Evolutionary conservation across 2,888 invertebrate genomes (phyloP), one percentile per base, ranked within the genome.

Genomic region (Sphaerophoria rueppellii): DNA sequence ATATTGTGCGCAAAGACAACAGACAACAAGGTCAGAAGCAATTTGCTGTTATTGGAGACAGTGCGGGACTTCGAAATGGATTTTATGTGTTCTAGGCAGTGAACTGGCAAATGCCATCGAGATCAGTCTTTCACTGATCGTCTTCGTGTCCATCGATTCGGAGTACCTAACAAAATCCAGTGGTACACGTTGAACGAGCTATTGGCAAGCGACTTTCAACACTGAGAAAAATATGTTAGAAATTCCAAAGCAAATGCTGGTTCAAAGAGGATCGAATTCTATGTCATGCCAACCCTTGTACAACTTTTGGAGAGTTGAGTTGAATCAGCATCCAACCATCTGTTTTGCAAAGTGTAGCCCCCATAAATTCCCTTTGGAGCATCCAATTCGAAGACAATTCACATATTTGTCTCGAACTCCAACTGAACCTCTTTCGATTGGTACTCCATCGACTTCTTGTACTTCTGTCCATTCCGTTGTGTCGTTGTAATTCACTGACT

Each of bases 11-110:
- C 74, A 70, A 76, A 61, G 70, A 72, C 72, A 72, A 65, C 69
- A 75, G 58, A 54, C 75, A 71, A 71, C 77, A 77, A 77, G 77
- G 77, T 77, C 79, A 74, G 69, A 74, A 43, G 55, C 73, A 82
- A 82, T 82, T 82, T 74, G 70, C 70, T 75, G 46, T 73, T 79
- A 72, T 60, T 52, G 57, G 61, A 65, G 71, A 34, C 65, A 72
- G 72, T 63, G 54, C 12, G 58, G 55, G 65, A 37, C 67, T 73
- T 65, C 35, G 52, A 58, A 80, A 76, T 76, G 70, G 78, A 61
- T 79, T 79, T 79, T 74, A 71, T 79, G 65, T 72, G 82, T 79
- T 54, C 67, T 67, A 67, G 40, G 67, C 74, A 35, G 74, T 9
- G 12, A 43, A 65, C 55, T 43, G 43, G 46, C 63, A 12, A 55